These are phyloP conservation scores for Ciconia maguari DNA, from an alignment of 2,113 vertebrate genomes.

Conservation along the genomic window DNA sequence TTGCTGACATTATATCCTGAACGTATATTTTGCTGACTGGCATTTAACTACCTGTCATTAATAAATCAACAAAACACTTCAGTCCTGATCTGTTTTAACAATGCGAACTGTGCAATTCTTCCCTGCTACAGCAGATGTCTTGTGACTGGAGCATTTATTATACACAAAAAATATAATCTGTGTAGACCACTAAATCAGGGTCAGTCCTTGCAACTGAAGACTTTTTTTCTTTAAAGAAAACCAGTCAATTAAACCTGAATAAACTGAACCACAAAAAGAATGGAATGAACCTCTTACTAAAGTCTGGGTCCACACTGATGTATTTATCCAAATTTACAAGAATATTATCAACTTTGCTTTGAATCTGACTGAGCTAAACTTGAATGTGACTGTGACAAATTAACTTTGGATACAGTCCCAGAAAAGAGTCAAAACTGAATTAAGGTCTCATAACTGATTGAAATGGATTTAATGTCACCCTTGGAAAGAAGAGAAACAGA, in stretches of 20 bases:
- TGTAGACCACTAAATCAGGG: background rate
- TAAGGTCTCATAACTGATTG: slow-evolving; percentile 22
- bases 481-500: background rate
- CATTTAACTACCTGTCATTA: background rate
- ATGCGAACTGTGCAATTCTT: background rate
- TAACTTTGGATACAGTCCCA: slow-evolving; percentile 23
- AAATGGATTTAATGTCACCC: slow-evolving; percentile 36
- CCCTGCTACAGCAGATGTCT: background rate
- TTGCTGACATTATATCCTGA: background rate
- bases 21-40: background rate
- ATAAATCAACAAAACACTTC: background rate
- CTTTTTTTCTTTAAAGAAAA: background rate
- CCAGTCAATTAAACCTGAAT: background rate
- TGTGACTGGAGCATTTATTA: background rate
- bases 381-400: slow-evolving; percentile 22
- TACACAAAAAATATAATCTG: background rate
- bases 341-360: slow-evolving; percentile 22
- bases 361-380: background rate
- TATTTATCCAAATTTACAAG: slow-evolving; percentile 2
- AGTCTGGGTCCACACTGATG: background rate
- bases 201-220: background rate
- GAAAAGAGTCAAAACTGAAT: slow-evolving; percentile 40
- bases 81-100: background rate
- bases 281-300: background rate
- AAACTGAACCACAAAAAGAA: background rate